Percentiles rank a stretch among this genome's conserved stretches.
phyloP scores from a whole-genome alignment of 1,140 invertebrate genomes.

The Bilobella aurantiaca region DNA sequence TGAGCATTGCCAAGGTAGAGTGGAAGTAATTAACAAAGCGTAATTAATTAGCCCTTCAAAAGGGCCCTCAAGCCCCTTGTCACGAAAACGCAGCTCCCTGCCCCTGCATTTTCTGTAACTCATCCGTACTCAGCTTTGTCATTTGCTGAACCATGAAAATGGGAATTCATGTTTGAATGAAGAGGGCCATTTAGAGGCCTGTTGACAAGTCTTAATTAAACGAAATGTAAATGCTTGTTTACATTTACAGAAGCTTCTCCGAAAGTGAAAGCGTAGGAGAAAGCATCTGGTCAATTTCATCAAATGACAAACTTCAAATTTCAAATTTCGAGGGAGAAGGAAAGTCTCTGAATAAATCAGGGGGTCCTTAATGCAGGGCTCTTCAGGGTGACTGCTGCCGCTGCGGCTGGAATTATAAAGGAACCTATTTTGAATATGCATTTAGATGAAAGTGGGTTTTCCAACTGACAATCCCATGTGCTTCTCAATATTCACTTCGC shows the following conservation, averaged over 20 bases:
- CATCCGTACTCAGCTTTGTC: too few relatives aligned
- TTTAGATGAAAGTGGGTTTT: neutral
- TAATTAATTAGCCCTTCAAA: too few relatives aligned
- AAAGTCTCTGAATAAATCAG: neutral
- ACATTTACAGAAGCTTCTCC: neutral
- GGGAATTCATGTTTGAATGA: neutral
- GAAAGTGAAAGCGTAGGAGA: neutral
- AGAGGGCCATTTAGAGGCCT: neutral
- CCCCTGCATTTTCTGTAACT: too few relatives aligned
- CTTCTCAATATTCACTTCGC: neutral
- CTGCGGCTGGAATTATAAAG: neutral
- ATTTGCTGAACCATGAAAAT: too few relatives aligned
- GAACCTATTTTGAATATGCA: neutral
- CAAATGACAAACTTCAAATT: neutral
- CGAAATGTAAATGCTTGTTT: conserved; percentile 5
- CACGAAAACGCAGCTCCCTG: too few relatives aligned
- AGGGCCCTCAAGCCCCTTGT: too few relatives aligned
- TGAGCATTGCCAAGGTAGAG: conserved; percentile 33
- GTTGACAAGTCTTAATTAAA: conserved; percentile 9
- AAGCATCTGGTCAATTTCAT: conserved; percentile 8
- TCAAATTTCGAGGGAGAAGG: neutral
- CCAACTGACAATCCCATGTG: conserved; percentile 2
- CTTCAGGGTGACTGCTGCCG: too few relatives aligned
- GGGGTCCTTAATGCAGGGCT: too few relatives aligned
- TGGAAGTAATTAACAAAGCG: neutral